phyloP scores from a whole-genome alignment of 2,888 invertebrate genomes.

The Brachynemurus nebulosus region DNA sequence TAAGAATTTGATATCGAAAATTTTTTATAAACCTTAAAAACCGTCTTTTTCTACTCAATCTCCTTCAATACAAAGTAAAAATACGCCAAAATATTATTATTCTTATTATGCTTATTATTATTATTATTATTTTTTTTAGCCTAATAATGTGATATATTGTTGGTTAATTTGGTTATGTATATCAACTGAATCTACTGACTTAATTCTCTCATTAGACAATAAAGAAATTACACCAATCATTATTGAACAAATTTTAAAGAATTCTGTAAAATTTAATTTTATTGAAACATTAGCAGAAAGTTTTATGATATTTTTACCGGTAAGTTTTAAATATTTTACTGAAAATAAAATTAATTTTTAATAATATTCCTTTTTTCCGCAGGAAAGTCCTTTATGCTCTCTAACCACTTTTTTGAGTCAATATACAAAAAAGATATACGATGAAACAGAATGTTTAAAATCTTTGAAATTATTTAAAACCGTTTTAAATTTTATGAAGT shows the following conservation, averaged over 20 bases:
- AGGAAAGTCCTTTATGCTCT: conserved; percentile 49
- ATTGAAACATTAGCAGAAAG: conserved; percentile 47
- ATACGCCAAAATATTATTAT: not conserved
- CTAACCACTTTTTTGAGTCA: conserved; percentile 45
- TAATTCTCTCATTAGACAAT: conserved; percentile 17
- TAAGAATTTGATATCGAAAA: too few species aligned
- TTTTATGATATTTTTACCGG: conserved; percentile 55
- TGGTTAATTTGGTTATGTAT: conserved; percentile 45
- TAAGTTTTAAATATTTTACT: conserved; percentile 26
- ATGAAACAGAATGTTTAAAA: conserved; percentile 19
- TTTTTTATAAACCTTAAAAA: too few species aligned
- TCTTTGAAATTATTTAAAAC: conserved; percentile 30
- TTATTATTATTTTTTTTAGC: conserved; percentile 30
- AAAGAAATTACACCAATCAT: conserved; percentile 17
- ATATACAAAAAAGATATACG: conserved; percentile 5
- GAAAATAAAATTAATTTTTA: conserved; percentile 7
- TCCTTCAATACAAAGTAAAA: too few species aligned
- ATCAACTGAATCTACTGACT: conserved; percentile 20
- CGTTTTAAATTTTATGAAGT: conserved; percentile 22
- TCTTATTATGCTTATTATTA: conserved; percentile 10
- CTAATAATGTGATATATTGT: conserved; percentile 43
- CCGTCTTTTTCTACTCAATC: too few species aligned
- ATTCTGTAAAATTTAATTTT: conserved; percentile 40
- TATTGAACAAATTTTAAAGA: conserved; percentile 33
- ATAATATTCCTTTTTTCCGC: conserved; percentile 21